Base-by-base conservation (phyloP, 2,113 vertebrate genomes). In the Gallinago undulata region DNA sequence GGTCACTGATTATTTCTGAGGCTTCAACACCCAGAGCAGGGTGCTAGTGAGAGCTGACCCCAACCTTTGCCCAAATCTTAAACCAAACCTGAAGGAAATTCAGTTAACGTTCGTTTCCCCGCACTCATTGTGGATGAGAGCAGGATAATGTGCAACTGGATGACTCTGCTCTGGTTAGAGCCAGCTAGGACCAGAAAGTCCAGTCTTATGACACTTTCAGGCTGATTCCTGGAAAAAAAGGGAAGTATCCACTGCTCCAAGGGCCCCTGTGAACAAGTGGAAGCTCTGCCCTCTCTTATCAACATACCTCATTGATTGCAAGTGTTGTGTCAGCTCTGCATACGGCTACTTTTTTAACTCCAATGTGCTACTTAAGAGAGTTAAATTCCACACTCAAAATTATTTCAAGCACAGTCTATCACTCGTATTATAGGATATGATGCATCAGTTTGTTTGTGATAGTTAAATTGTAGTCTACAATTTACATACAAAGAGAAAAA, bases 1-100 rank as follows among this genome's bases (percentile, higher is more conserved):
- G 57, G 33, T 79, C 78, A 93, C 24, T 0, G 5, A 59, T 76
- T 67, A 72, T 56, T 90, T 85, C 70, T 94, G 37, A 84, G 60
- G 55, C 30, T 80, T 96, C 68, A 86, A 69, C 66, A 69, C 15
- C 23, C 55, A 64, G 5, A 11, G 21, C 63, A 86, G 50, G 83
- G 35, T 94, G 92, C 30, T 37, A 73, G 41, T 77, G 69, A 59
- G 63, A 93, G 62, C 18, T 53, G 72, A 84, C 64, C 31, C 24
- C 28, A 87, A 70, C 69, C 50, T 89, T 95, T 95, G 74, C 9
- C 77, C 87, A 74, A 75, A 87, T 70, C 56, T 89, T 82, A 87
- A 75, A 87, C 60, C 31, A 81, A 93, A 81, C 28, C 37, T 51
- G 53, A 64, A 79, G 21, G 33, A 75, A 75, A 68, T 73, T 83